Evolutionary conservation across 2,113 vertebrate species (phyloP), one percentile per base, ranked within the genome.

Genomic region (Ondatra zibethicus): DNA sequence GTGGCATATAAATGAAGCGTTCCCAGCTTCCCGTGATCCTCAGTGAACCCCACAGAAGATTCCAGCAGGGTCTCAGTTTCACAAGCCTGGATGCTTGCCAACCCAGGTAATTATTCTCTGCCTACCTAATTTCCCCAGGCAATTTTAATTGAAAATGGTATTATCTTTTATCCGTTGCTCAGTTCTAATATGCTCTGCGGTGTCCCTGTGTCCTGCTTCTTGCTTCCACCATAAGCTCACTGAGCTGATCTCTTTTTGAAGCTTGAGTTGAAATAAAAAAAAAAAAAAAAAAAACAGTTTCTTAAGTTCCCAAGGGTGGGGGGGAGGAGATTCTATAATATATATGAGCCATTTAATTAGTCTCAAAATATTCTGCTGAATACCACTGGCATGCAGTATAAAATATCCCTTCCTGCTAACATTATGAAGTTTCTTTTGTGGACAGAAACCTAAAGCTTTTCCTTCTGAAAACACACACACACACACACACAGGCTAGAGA

Each of bases 91-190:
- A 80, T 31, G 16, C 14, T 45, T 91, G 96, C 98, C 98, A 98
- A 68, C 50, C 29, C 96, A 97, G 96, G 97, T 97, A 98, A 98
- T 98, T 98, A 97, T 95, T 94, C 94, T 97, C 94, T 88, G 96
- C 89, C 94, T 97, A 97, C 95, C 98, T 98, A 94, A 98, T 98
- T 98, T 97, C 98, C 98, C 97, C 87, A 97, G 97, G 96, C 97
- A 97, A 96, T 98, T 97, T 96, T 97, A 98, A 98, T 92, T 97
- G 97, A 97, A 97, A 98, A 95, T 85, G 80, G 94, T 88, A 94
- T 96, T 95, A 96, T 90, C 91, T 75, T 75, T 92, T 94, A 88
- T 88, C 81, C 7, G 8, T 85, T 45, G 31, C 94, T 96, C 91
- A 33, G 87, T 77, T 97, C 92, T 96, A 94, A 96, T 96, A 95